phyloP scores from a whole-genome alignment of 2,888 invertebrate genomes.

The Leucoma salicis region DNA sequence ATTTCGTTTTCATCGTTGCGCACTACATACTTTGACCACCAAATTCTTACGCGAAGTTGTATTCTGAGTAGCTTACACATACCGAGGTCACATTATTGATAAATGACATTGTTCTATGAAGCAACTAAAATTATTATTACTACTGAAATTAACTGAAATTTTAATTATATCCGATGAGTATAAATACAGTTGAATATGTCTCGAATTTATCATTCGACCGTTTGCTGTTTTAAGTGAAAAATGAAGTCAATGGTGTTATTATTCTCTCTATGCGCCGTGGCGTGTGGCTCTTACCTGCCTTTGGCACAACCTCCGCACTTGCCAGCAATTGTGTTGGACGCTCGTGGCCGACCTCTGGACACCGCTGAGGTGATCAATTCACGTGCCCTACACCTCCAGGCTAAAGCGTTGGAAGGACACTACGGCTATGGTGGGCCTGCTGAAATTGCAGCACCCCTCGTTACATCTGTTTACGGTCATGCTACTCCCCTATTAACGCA shows the following conservation, averaged over 20 bases:
- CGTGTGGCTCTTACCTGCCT: constrained; percentile 76
- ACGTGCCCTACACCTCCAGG: constrained; percentile 72
- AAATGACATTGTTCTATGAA: constrained; percentile 73
- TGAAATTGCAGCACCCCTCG: neutral
- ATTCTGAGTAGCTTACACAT: constrained; percentile 60
- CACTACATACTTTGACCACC: constrained; percentile 67
- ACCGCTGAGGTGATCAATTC: constrained; percentile 76
- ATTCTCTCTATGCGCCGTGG: constrained; percentile 83
- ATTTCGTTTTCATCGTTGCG: constrained; percentile 48
- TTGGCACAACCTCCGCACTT: constrained; percentile 71
- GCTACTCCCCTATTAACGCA: neutral
- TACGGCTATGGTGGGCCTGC: constrained; percentile 39
- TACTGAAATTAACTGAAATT: constrained; percentile 52
- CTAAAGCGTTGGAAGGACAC: constrained; percentile 69
- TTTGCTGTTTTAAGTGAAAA: constrained; percentile 62
- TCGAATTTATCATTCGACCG: constrained; percentile 41
- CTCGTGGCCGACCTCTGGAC: constrained; percentile 74
- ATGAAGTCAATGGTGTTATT: constrained; percentile 82
- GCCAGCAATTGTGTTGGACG: constrained; percentile 71
- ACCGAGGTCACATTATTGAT: constrained; percentile 73
- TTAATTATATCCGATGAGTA: constrained; percentile 65
- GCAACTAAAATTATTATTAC: constrained; percentile 34
- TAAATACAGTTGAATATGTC: constrained; percentile 59
- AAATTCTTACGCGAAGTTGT: constrained; percentile 57
- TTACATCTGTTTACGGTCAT: neutral